Evolutionary conservation across 2,113 vertebrate genomes (phyloP).

Genomic region (Gobio gobio): DNA sequence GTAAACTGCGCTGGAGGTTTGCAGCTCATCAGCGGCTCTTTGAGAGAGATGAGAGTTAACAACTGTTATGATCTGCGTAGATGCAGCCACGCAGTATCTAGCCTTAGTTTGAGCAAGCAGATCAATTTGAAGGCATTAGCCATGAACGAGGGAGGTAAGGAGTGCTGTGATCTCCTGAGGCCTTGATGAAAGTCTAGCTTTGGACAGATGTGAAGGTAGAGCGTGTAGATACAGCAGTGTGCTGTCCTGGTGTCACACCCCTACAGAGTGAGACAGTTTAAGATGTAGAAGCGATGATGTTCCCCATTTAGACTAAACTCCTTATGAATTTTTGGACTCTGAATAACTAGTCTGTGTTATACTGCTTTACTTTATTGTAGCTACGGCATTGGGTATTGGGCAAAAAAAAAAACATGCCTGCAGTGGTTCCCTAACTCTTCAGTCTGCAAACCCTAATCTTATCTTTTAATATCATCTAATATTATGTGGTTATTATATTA

Average conservation of each 20-base stretch:
- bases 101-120: constrained; percentile 22
- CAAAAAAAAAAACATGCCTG: not conserved
- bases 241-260: not conserved
- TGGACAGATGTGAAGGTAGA: not conserved
- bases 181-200: not conserved
- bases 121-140: constrained; percentile 38
- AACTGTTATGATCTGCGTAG: constrained; percentile 31
- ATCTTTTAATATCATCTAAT: no score
- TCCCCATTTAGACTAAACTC: not conserved
- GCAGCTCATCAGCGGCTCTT: not conserved
- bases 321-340: not conserved
- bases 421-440: not conserved
- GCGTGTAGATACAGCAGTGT: not conserved
- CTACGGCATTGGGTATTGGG: not conserved
- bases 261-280: not conserved
- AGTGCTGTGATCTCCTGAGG: constrained; percentile 31
- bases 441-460: no score
- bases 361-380: not conserved
- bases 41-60: constrained; percentile 11
- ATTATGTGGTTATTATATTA: no score
- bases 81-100: constrained; percentile 16
- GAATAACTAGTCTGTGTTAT: not conserved
- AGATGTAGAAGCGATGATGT: not conserved
- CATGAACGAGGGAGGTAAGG: constrained; percentile 19
- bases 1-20: not conserved